phyloP scores from a whole-genome alignment of 2,888 invertebrate genomes.

The Sarcophaga variegata region DNA sequence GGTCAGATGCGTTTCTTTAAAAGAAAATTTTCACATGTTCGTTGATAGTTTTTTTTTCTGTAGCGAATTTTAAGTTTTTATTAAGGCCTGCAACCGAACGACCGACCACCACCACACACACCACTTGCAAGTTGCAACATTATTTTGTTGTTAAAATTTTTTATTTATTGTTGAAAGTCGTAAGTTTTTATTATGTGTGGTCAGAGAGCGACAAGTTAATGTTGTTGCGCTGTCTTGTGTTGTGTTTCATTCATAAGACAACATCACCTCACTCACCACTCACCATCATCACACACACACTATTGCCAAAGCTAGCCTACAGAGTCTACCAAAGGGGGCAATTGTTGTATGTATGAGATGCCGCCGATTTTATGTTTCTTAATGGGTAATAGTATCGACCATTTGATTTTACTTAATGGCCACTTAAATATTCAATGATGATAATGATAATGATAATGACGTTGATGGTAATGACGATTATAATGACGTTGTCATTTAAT shows the following conservation, averaged over 20 bases:
- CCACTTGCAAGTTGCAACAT: slow-evolving; percentile 48
- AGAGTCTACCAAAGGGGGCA: neutral
- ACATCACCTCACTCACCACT: slow-evolving; percentile 56
- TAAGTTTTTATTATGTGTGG: slow-evolving; percentile 60
- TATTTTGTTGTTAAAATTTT: slow-evolving; percentile 36
- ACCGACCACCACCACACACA: too few relatives aligned
- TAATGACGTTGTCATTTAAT: slow-evolving; percentile 7
- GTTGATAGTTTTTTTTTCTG: slow-evolving; percentile 53
- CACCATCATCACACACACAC: slow-evolving; percentile 27
- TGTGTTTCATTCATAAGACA: slow-evolving; percentile 19
- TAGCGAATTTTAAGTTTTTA: neutral
- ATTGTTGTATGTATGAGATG: slow-evolving; percentile 2
- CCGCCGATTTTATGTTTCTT: slow-evolving; percentile 59
- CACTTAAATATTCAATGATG: slow-evolving; percentile 65
- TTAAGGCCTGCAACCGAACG: slow-evolving; percentile 44
- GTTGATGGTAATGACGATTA: slow-evolving; percentile 16
- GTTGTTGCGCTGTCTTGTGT: slow-evolving; percentile 49
- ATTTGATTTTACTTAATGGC: slow-evolving; percentile 65
- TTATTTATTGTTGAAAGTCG: slow-evolving; percentile 1
- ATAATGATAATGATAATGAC: slow-evolving; percentile 66
- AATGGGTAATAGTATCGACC: slow-evolving; percentile 56
- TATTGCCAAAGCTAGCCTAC: neutral
- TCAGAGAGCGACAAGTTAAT: slow-evolving; percentile 64
- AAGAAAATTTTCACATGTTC: slow-evolving; percentile 57
- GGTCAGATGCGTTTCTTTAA: slow-evolving; percentile 77